Evolutionary conservation across 2,888 invertebrate genomes (phyloP).

Genomic region (Chaitophorus viminalis): DNA sequence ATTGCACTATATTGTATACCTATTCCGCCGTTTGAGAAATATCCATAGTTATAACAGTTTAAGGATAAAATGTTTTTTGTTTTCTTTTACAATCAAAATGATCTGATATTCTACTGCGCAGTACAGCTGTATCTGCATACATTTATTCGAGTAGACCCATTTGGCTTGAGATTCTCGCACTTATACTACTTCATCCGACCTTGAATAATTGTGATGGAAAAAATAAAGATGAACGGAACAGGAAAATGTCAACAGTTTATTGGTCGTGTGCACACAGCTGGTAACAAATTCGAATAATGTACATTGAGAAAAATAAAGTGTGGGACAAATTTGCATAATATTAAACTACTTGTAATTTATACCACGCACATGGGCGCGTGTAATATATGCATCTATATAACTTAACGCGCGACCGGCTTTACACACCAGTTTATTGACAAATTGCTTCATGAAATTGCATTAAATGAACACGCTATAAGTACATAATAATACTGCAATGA

Average conservation of each 20-base stretch:
- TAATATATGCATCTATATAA: neutral
- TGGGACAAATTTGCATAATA: neutral
- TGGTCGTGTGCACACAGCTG: neutral
- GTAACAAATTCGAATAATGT: slow-evolving; percentile 16
- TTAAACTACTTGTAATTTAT: neutral
- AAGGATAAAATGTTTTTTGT: neutral
- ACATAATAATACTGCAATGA: no score
- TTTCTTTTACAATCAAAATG: neutral
- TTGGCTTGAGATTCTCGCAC: neutral
- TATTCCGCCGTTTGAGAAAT: no score
- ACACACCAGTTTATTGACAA: neutral
- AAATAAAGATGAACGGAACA: slow-evolving; percentile 29
- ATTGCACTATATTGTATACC: no score
- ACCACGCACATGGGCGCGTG: neutral
- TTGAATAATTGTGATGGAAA: neutral
- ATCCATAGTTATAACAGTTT: no score
- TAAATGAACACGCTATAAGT: no score
- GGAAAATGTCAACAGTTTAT: slow-evolving; percentile 46
- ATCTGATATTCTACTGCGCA: neutral
- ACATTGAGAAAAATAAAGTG: neutral
- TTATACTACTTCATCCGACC: slow-evolving; percentile 24
- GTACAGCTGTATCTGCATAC: neutral
- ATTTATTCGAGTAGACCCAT: neutral
- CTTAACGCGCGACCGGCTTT: neutral
- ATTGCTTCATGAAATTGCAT: neutral